phyloP scores from a whole-genome alignment of 1,140 invertebrate genomes.

The Drosophila punjabiensis region DNA sequence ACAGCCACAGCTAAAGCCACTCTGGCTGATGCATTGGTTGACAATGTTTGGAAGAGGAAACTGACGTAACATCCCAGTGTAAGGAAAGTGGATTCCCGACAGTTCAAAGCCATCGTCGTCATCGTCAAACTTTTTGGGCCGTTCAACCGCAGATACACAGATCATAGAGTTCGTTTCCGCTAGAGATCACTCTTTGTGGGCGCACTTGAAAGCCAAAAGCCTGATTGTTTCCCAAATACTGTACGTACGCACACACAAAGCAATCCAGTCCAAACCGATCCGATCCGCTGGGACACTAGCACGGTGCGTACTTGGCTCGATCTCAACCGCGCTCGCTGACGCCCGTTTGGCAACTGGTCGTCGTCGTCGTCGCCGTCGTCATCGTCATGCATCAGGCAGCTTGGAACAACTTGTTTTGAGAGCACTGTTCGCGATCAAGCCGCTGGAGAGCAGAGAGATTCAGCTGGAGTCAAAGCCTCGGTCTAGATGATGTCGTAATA shows the following conservation, averaged over 20 bases:
- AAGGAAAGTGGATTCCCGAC: constrained; percentile 13
- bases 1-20: not conserved
- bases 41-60: constrained; percentile 32
- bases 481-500: constrained; percentile 48
- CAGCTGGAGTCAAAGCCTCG: constrained; percentile 12
- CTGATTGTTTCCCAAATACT: constrained; percentile 25
- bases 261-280: constrained; percentile 28
- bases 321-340: constrained; percentile 64
- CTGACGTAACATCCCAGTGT: constrained; percentile 35
- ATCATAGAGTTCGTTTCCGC: constrained; percentile 20
- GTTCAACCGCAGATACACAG: constrained; percentile 10
- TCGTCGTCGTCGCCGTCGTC: constrained; percentile 43
- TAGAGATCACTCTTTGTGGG: constrained; percentile 25
- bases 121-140: not conserved
- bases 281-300: constrained; percentile 7
- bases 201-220: constrained; percentile 29
- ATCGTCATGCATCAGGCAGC: constrained; percentile 44
- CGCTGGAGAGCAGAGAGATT: constrained; percentile 35
- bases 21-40: constrained; percentile 18
- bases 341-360: constrained; percentile 72
- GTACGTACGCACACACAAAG: constrained; percentile 42
- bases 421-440: constrained; percentile 19
- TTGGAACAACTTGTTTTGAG: constrained; percentile 51
- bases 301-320: constrained; percentile 37
- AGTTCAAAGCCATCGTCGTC: not conserved